Base-by-base conservation (phyloP, 2,888 invertebrate genomes). In the Trypoxylon attenuatum region DNA sequence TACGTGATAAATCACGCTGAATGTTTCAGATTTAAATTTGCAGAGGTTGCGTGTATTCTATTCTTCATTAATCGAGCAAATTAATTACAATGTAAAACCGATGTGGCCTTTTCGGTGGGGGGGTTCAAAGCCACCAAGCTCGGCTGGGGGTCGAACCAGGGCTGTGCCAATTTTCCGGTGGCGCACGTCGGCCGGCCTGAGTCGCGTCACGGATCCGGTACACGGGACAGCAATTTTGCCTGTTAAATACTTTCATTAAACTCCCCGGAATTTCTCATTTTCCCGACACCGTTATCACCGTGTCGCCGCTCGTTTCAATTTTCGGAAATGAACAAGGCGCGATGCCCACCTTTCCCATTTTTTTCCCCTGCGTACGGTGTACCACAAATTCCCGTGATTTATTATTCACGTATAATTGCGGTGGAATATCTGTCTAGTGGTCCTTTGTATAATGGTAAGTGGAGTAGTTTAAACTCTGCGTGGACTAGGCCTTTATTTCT, bases 221-320 rank as follows among this genome's bases (percentile, higher is more conserved):
- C 62, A 41, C 53, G 46, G 39, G 46, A 46, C 63, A 65, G 72
- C 65, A 74, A 79, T 76, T 74, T 67, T 63, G 60, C 61, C 51
- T 50, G 63, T 72, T 73, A 78, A 78, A 78, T 79, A 78, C 74
- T 82, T 81, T 79, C 79, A 82, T 82, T 80, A 80, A 77, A 59
- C 73, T 70, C 60, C 56, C 55, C 52, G 73, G 75, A 74, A 78
- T 79, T 78, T 73, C 80, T 77, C 77, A 75, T 73, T 69, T 73
- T 76, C 66, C 41, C 59, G 61, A 41, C 52, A 57, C 56, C 72
- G 65, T 72, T 76, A 71, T 71, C 59, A 45, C 46, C 13, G 39
- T 27, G 27, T 22, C 39, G 39, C 46, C 52, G 47, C 38, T 65
- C 58, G 58, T 65, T 76, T 72, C 65, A 62, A 71, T 62, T 76